Evolutionary conservation across 2,888 invertebrate species (phyloP).

Genomic region (Dascillus cervinus): DNA sequence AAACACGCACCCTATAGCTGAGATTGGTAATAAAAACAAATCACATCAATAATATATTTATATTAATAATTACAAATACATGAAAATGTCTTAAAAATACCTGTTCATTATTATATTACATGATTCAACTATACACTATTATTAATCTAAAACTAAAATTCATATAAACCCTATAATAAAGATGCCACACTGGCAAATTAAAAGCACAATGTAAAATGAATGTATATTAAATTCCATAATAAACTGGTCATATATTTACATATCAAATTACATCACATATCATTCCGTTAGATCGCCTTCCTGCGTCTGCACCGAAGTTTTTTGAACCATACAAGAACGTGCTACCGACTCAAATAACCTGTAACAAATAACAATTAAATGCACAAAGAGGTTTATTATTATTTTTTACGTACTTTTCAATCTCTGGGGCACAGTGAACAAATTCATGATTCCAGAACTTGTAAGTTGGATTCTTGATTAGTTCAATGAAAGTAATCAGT

Average conservation of each 20-base stretch:
- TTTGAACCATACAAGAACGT: conserved; percentile 87
- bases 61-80: conserved; percentile 41
- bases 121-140: conserved; percentile 31
- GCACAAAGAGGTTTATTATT: conserved; percentile 4
- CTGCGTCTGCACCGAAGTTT: conserved; percentile 57
- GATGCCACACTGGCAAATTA: conserved; percentile 9
- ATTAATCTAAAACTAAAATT: conserved; percentile 21
- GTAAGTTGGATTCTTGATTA: conserved; percentile 97
- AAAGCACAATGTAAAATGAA: conserved; percentile 8
- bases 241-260: conserved; percentile 9
- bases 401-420: conserved; percentile 72
- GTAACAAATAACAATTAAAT: conserved; percentile 28
- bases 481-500: conserved; percentile 96
- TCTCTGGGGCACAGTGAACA: conserved; percentile 98
- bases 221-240: conserved; percentile 9
- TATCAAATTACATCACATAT: conserved; percentile 25
- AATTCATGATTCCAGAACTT: conserved; percentile 99
- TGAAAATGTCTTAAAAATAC: conserved; percentile 42
- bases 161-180: conserved; percentile 16
- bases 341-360: conserved; percentile 96
- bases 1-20: too few species aligned
- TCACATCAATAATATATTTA: conserved; percentile 38
- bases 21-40: too few species aligned
- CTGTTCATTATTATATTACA: conserved; percentile 36
- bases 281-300: conserved; percentile 64